Evolutionary conservation across 2,113 vertebrate genomes (phyloP).

Genomic region (Cairina moschata): DNA sequence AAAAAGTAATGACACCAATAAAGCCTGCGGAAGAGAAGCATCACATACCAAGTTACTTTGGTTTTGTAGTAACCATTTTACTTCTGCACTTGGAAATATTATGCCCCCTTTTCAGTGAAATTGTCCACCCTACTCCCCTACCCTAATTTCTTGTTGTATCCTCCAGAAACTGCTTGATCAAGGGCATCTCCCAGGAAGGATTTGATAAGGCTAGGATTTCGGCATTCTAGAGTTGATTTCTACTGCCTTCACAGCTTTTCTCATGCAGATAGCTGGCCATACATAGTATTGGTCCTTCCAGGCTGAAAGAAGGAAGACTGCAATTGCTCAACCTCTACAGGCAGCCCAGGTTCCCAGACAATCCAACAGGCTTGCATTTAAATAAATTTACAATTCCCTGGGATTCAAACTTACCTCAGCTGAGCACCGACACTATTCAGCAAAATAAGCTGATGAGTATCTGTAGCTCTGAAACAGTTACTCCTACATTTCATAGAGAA

Average conservation of each 20-base stretch:
- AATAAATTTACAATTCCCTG: neutral
- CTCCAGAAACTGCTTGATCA: neutral
- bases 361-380: neutral
- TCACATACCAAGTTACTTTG: neutral
- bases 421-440: neutral
- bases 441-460: neutral
- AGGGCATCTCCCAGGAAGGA: neutral
- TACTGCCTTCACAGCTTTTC: neutral
- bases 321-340: neutral
- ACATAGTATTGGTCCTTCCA: neutral
- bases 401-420: neutral
- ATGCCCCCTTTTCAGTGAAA: neutral
- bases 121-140: neutral
- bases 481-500: neutral
- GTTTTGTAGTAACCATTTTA: neutral
- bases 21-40: neutral
- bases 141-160: neutral
- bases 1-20: neutral
- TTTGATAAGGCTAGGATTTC: neutral
- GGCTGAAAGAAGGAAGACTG: neutral
- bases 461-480: neutral
- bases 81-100: neutral
- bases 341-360: neutral
- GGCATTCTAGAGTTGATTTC: neutral
- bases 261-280: neutral